Base-by-base conservation (phyloP, 2,113 vertebrate species). In the Hydrolagus affinis region DNA sequence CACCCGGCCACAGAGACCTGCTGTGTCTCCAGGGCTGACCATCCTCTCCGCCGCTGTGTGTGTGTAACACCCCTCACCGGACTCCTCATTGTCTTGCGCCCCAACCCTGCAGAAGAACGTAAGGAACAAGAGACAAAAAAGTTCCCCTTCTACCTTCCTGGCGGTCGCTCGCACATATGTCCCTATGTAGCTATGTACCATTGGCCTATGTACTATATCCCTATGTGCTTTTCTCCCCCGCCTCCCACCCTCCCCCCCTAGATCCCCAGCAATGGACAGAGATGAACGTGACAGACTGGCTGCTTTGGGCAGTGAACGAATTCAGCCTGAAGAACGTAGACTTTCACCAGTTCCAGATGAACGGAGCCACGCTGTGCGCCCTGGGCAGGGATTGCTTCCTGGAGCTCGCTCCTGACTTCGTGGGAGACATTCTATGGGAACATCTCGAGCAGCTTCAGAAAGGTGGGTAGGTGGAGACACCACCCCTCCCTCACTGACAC, bases 361-460 rank as follows among this genome's bases (percentile, higher is more conserved):
- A 95, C 0, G 98, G 98, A 68, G 97, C 96, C 85, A 94, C 89
- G 62, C 93, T 99, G 86, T 99, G 97, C 0, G 96, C 95, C 0
- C 93, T 99, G 92, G 98, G 98, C 32, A 99, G 98, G 89, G 98
- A 99, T 25, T 95, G 97, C 88, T 99, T 99, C 91, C 93, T 99
- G 4, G 97, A 99, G 89, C 91, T 99, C 87, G 97, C 97, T 0
- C 98, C 98, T 0, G 98, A 99, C 91, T 99, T 98, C 87, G 98
- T 99, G 86, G 98, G 98, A 21, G 98, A 99, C 88, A 99, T 99
- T 91, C 95, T 99, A 9, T 99, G 98, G 98, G 98, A 99, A 69
- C 98, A 99, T 86, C 91, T 99, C 89, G 97, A 99, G 91, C 99
- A 98, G 92, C 92, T 99, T 90, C 97, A 98, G 90, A 99, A 98